These are phyloP conservation scores for Zaprionus kolodkinae DNA, from an alignment of 1,140 invertebrate genomes.

Conservation along the genomic window DNA sequence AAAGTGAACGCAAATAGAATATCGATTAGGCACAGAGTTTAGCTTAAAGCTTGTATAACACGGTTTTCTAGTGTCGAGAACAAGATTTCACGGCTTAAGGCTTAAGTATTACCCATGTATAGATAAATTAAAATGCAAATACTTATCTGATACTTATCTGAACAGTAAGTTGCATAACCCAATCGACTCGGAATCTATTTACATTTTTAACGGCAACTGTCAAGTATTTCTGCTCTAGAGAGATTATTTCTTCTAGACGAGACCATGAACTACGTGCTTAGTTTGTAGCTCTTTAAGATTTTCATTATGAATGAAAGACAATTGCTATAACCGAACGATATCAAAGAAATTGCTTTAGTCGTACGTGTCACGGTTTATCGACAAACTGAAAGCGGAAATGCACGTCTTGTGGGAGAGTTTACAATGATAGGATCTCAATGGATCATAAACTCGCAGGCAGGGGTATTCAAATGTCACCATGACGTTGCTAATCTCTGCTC, in stretches of 20 bases:
- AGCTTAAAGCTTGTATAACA: neutral
- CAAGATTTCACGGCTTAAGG: neutral
- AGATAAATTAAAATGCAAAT: neutral
- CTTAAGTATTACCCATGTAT: neutral
- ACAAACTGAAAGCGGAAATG: neutral
- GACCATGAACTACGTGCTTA: slow-evolving; percentile 2
- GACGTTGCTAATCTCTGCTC: slow-evolving; percentile 12
- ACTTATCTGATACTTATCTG: neutral
- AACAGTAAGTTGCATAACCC: neutral
- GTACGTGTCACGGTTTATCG: neutral
- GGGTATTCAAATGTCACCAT: slow-evolving; percentile 21
- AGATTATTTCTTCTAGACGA: neutral
- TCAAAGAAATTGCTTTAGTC: neutral
- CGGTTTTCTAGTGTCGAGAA: neutral
- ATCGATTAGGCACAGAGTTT: neutral
- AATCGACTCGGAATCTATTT: neutral
- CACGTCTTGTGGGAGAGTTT: neutral
- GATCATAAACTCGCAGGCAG: neutral
- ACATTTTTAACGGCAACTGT: slow-evolving; percentile 1
- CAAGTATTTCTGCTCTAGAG: neutral
- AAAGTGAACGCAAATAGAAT: neutral
- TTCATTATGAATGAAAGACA: neutral
- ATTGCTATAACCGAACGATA: neutral
- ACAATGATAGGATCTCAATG: neutral
- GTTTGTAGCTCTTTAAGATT: neutral